Evolutionary conservation across 2,797 vertebrate genomes (phyloP).

Genomic region (Phrynocephalus vlangalii): DNA sequence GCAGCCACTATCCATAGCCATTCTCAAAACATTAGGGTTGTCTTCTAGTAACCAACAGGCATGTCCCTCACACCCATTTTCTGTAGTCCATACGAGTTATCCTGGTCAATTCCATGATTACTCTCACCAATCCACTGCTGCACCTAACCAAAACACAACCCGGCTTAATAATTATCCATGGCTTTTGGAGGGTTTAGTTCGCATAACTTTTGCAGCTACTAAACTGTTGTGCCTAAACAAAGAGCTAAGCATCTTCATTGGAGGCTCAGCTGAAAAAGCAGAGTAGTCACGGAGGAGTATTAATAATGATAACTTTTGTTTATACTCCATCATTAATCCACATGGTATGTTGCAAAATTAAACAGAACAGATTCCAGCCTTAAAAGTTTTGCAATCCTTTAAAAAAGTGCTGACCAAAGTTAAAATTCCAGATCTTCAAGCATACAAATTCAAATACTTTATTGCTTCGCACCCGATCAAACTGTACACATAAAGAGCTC

Average conservation of each 20-base stretch:
- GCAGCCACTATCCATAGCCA: not conserved
- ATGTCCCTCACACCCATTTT: not conserved
- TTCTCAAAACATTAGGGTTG: not conserved
- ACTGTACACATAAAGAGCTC: too few species aligned
- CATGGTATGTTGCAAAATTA: slow-evolving; percentile 23
- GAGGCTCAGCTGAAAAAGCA: not conserved
- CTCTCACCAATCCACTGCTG: not conserved
- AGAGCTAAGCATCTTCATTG: not conserved
- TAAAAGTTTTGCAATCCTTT: slow-evolving; percentile 19
- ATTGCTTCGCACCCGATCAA: too few species aligned
- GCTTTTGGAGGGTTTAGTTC: not conserved
- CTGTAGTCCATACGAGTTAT: not conserved
- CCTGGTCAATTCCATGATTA: not conserved
- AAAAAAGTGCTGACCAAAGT: slow-evolving; percentile 16
- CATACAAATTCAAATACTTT: not conserved
- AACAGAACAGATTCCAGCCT: slow-evolving; percentile 25
- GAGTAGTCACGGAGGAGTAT: slow-evolving; percentile 26
- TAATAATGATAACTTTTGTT: slow-evolving; percentile 31
- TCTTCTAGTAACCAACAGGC: not conserved
- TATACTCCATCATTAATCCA: slow-evolving; percentile 28
- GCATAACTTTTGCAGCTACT: not conserved
- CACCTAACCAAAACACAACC: not conserved
- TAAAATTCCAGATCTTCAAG: slow-evolving; percentile 16
- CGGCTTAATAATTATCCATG: not conserved
- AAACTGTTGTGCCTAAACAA: not conserved